Evolutionary conservation across 2,113 vertebrate species (phyloP), one percentile per base, ranked within the genome.

Genomic region (Haemorhous mexicanus): DNA sequence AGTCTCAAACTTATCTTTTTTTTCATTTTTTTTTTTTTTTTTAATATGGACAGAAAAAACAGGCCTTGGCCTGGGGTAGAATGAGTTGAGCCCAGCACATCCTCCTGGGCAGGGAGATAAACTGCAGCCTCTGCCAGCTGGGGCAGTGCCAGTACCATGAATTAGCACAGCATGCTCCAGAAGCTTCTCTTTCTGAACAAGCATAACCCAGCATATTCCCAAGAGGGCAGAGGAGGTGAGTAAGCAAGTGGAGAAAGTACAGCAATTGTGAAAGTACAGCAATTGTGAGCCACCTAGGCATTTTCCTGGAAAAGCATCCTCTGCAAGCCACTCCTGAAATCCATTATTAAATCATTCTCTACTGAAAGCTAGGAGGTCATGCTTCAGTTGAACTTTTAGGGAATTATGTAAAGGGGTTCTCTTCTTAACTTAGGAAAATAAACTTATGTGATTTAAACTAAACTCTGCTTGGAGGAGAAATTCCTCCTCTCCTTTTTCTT

Each of bases 221-320:
- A 70, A 49, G 70, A 84, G 92, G 70, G 85, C 82, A 90, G 76
- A 69, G 35, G 79, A 94, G 92, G 88, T 83, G 87, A 95, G 70
- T 88, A 86, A 90, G 85, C 35, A 17, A 74, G 72, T 22, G 28
- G 39, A 16, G 10, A 6, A 83, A 92, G 70, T 16, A 56, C 52
- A 93, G 88, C 28, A 33, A 73, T 30, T 55, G 14, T 14, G 1
- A 84, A 83, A 92, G 70, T 16, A 56, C 52, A 93, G 88, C 28
- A 33, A 73, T 30, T 55, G 14, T 14, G 1, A 84, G 50, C 55
- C 46, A 86, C 32, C 32, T 66, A 79, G 62, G 53, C 83, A 83
- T 41, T 67, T 87, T 92, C 75, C 72, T 73, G 85, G 83, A 66
- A 81, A 86, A 90, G 26, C 3, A 0, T 67, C 37, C 46, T 69